Conservation (phyloP, 2,113 vertebrate species). For the Tachysurus fulvidraco region DNA sequence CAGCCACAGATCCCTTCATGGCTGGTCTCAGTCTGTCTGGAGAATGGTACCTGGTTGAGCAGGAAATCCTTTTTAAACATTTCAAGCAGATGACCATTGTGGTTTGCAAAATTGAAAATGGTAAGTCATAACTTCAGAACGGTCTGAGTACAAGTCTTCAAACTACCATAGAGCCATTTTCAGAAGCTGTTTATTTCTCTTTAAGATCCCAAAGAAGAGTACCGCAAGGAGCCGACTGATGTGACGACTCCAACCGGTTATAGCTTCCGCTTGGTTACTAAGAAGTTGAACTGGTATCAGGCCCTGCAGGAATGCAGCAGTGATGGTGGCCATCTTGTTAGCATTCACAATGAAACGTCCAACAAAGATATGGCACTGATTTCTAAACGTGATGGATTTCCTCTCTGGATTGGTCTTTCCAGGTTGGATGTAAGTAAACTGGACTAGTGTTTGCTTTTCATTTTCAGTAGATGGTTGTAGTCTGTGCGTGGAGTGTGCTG, state of each 20-base stretch:
- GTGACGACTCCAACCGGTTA: conserved; percentile 70
- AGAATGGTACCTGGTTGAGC: conserved; percentile 78
- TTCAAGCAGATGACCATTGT: conserved; percentile 83
- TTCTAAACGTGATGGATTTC: conserved; percentile 82
- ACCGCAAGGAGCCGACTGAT: conserved; percentile 66
- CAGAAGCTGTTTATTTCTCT: neutral
- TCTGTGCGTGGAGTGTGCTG: neutral
- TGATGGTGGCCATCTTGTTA: conserved; percentile 80
- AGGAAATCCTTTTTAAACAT: conserved; percentile 53
- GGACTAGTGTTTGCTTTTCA: neutral
- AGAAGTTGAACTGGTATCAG: conserved; percentile 83
- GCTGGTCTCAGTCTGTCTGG: conserved; percentile 79
- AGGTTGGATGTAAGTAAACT: conserved; percentile 82
- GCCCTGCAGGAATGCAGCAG: conserved; percentile 79
- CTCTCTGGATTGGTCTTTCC: conserved; percentile 91
- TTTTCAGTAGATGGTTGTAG: neutral
- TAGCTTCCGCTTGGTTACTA: conserved; percentile 77
- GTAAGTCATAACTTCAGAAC: conserved; percentile 66
- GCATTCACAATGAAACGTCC: conserved; percentile 75
- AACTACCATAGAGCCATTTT: neutral
- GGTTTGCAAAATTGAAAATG: conserved; percentile 89
- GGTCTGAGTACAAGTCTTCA: neutral
- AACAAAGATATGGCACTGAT: conserved; percentile 77
- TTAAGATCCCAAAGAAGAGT: conserved; percentile 70
- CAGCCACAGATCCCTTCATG: conserved; percentile 73